Base-by-base conservation (phyloP, 2,797 vertebrate genomes). In the Merluccius polli region DNA sequence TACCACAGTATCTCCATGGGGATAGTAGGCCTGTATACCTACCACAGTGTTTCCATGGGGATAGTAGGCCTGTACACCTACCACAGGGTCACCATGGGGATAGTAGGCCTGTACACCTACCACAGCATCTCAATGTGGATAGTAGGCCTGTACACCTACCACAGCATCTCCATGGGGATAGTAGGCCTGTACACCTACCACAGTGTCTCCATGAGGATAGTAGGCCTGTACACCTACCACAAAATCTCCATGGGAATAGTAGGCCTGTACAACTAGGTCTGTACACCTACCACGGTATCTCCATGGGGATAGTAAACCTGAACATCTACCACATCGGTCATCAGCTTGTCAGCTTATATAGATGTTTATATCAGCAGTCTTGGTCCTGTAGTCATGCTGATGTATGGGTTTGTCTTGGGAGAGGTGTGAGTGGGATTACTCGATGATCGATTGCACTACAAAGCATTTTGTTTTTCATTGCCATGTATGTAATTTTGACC, bases 21-120 rank as follows among this genome's bases (percentile, higher is more conserved):
- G 32, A 33, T 32, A 30, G 71, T 72, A 29, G 27, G 32, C 59
- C 8, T 27, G 2, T 30, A n/a, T 99, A 92, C 95, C 96, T 93
- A 77, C 74, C 52, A 63, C 16, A 32, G 41, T 36, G 32, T 31
- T 1, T 3, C 6, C 35, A 41, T 15, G 5, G 8, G 4, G 32
- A 33, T 32, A 30, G 71, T 72, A 29, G 27, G 32, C 59, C 8
- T 27, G 2, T 30, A n/a, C n/a, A 92, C 95, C 96, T 93, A 77
- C 74, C 52, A 63, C 16, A 32, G 41, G 36, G 32, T 31, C 2
- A 2, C 6, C 35, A 41, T 15, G 5, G 8, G 4, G 32, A 33
- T 32, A 30, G 71, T 72, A 29, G 27, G 32, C 59, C 8, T 27
- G 2, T 30, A n/a, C n/a, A 92, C 95, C 96, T 93, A 77, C 74